These are phyloP conservation scores for Sylvilagus bachmani DNA, from an alignment of 2,113 vertebrate genomes.

Conservation along the genomic window DNA sequence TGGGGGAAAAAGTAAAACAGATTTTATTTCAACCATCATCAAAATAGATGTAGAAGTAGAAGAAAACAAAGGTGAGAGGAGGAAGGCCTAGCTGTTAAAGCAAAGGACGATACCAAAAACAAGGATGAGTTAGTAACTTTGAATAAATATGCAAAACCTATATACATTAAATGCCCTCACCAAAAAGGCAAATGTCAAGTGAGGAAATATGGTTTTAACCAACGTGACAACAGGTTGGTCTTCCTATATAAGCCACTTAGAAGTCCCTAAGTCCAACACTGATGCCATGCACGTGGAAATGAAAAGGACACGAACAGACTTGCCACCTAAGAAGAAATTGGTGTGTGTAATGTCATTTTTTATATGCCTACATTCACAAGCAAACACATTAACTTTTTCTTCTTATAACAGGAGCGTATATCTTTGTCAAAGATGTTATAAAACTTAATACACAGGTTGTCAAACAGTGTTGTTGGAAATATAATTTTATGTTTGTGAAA, in stretches of 20 bases:
- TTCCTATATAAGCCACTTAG: not conserved
- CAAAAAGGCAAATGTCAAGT: conserved; percentile 1
- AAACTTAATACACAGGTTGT: not conserved
- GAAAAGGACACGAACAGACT: not conserved
- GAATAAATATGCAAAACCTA: not conserved
- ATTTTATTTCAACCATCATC: not conserved
- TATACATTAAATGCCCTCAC: not conserved
- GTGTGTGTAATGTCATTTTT: not conserved
- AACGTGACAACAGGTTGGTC: not conserved
- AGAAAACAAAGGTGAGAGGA: not conserved
- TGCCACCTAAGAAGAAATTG: not conserved
- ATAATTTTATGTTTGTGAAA: conserved; percentile 30
- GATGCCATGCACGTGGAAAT: not conserved
- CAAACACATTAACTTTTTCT: not conserved
- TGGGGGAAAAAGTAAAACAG: not conserved
- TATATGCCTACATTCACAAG: not conserved
- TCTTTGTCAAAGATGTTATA: conserved; percentile 32
- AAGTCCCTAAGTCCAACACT: not conserved
- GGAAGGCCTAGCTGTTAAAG: not conserved
- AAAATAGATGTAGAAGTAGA: conserved; percentile 11
- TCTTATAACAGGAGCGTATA: not conserved
- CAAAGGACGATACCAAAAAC: not conserved
- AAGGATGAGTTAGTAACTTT: not conserved
- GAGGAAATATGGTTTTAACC: conserved; percentile 12
- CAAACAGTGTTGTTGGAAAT: not conserved